These are phyloP conservation scores for Callospermophilus lateralis DNA, from an alignment of 2,113 vertebrate species.

Conservation along the genomic window DNA sequence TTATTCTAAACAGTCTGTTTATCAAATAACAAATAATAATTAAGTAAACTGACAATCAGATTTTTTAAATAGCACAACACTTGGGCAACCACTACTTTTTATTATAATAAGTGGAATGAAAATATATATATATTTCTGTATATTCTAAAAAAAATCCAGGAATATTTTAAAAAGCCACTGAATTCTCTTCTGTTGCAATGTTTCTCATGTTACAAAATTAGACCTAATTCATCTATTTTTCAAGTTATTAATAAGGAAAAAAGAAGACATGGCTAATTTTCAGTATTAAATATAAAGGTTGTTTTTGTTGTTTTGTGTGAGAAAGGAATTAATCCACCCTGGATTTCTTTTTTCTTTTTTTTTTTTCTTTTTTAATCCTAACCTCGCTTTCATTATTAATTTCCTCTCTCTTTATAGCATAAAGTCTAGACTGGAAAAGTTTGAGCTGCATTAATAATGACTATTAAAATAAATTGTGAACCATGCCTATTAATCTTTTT, in stretches of 20 bases:
- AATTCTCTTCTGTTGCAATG: slow-evolving; percentile 13
- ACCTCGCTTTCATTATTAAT: slow-evolving; percentile 54
- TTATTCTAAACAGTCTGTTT: slow-evolving; percentile 54
- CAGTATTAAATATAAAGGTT: slow-evolving; percentile 51
- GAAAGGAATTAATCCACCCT: neutral
- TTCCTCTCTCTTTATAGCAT: slow-evolving; percentile 37
- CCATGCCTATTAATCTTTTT: slow-evolving; percentile 72
- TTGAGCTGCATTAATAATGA: slow-evolving; percentile 55
- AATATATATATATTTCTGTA: slow-evolving; percentile 6
- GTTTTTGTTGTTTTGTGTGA: slow-evolving; percentile 20
- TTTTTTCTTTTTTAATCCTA: slow-evolving; percentile 35
- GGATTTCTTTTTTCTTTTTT: slow-evolving; percentile 56
- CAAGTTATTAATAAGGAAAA: neutral
- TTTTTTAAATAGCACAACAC: slow-evolving; percentile 66
- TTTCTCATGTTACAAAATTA: neutral
- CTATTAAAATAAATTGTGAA: slow-evolving; percentile 52
- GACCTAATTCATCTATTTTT: slow-evolving; percentile 68
- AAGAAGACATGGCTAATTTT: slow-evolving; percentile 23
- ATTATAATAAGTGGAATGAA: slow-evolving; percentile 60
- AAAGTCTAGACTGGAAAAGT: slow-evolving; percentile 64
- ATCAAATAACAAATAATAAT: slow-evolving; percentile 58
- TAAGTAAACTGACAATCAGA: slow-evolving; percentile 18
- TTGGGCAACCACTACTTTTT: slow-evolving; percentile 20
- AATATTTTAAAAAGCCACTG: slow-evolving; percentile 60
- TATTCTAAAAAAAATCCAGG: neutral